Evolutionary conservation across 2,113 vertebrate species (phyloP), one percentile per base, ranked within the genome.

Genomic region (Corydoras maculifer): DNA sequence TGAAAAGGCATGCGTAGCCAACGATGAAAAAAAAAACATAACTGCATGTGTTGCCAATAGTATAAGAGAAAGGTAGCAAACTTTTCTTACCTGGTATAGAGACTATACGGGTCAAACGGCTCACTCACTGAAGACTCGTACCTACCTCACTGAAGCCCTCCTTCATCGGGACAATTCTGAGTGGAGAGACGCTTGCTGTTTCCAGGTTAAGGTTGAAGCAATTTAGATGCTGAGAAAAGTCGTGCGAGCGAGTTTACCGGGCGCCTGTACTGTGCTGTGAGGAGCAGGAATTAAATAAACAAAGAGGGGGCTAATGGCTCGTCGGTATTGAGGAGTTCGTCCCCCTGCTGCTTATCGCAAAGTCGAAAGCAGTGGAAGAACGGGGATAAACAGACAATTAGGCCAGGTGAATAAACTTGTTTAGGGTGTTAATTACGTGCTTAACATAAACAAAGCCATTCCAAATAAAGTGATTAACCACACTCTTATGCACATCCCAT

Each of bases 381-480:
- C 76, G 76, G 79, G 87, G 87, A 89, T 88, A 91, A 90, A 89
- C 86, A 91, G 85, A 89, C 88, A 88, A 90, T 90, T 88, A 90
- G 83, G 77, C 86, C 87, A 90, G 88, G 90, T 89, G 89, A 90
- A 89, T 89, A 82, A 89, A 91, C 89, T 86, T 88, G 88, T 89
- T 91, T 88, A 82, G 86, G 86, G 88, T 89, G 88, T 88, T 90
- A 91, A 91, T 91, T 86, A 88, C 89, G 86, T 84, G 87, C 90
- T 90, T 88, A 88, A 88, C 84, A 84, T 84, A 90, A 90, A 91
- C 90, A 91, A 91, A 72, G 87, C 81, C 82, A 82, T 84, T 87
- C 86, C 82, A 85, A 91, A 88, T 86, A 89, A 91, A 89, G 85
- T 85, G 87, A 90, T 87, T 89, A 87, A 88, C 77, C 81, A 74